A percentile compares a stretch with the other conserved stretches of the same genome.
Evolutionary conservation across 2,888 invertebrate genomes (phyloP).

Genomic region (Eupithecia subfuscata): DNA sequence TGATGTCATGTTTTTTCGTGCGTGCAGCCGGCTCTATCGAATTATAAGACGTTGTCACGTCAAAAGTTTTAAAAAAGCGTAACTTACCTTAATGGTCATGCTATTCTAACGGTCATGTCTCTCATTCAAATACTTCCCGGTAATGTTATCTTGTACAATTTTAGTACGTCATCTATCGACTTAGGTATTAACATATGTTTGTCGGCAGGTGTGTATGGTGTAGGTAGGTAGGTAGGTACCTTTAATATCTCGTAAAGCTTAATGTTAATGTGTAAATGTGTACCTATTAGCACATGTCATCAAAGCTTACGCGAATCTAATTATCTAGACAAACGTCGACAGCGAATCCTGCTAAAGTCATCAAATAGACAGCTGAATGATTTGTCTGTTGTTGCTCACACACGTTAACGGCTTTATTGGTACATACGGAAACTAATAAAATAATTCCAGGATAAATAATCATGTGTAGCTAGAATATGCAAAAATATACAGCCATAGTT

Average conservation of each 20-base stretch:
- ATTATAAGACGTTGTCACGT: no score
- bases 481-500: background rate
- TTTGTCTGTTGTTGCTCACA: constrained; percentile 11
- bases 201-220: background rate
- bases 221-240: background rate
- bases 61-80: no score
- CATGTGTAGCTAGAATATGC: background rate
- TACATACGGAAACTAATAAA: background rate
- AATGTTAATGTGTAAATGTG: background rate
- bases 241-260: background rate
- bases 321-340: constrained; percentile 14
- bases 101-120: no score
- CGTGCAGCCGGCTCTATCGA: no score
- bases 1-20: no score
- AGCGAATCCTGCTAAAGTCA: constrained; percentile 15
- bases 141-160: no score
- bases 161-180: no score
- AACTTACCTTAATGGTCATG: no score
- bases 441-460: background rate
- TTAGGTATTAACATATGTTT: background rate
- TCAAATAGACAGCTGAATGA: constrained; percentile 15
- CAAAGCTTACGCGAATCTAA: constrained; percentile 11
- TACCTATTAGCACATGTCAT: constrained; percentile 5
- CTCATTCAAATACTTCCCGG: no score
- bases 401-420: background rate